phyloP scores from a whole-genome alignment of 2,113 vertebrate genomes.

The Daboia siamensis region DNA sequence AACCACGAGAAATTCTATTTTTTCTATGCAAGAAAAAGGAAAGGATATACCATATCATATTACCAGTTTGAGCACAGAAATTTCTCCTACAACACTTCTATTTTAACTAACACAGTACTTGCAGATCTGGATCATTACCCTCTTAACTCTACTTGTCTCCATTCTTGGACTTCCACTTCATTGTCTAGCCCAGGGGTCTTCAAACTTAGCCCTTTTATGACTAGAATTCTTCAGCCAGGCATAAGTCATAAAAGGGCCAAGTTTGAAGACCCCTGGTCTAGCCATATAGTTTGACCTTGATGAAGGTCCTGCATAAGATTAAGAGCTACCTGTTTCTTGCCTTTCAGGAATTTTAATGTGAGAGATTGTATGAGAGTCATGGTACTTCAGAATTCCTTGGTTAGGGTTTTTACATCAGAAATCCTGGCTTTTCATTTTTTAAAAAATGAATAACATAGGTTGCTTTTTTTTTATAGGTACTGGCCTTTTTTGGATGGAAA shows the following conservation, averaged over 20 bases:
- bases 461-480: constrained; percentile 73
- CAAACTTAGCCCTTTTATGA: no score
- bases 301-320: not conserved
- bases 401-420: not conserved
- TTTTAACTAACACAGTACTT: not conserved
- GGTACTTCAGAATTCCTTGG: not conserved
- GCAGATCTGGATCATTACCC: not conserved
- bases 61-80: not conserved
- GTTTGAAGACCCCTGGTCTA: no score
- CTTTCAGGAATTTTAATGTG: not conserved
- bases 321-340: not conserved
- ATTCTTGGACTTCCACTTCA: not conserved
- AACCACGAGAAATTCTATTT: not conserved
- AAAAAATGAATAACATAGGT: not conserved
- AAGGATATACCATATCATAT: not conserved
- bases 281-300: not conserved
- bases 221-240: no score
- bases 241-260: no score
- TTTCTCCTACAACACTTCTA: not conserved
- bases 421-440: not conserved
- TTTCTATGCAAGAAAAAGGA: not conserved
- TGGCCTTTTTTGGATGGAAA: constrained; percentile 91
- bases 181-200: not conserved
- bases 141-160: not conserved
- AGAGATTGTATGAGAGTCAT: not conserved